These are phyloP conservation scores for Coryphaenoides rupestris DNA, from an alignment of 2,113 vertebrate species.

Conservation along the genomic window DNA sequence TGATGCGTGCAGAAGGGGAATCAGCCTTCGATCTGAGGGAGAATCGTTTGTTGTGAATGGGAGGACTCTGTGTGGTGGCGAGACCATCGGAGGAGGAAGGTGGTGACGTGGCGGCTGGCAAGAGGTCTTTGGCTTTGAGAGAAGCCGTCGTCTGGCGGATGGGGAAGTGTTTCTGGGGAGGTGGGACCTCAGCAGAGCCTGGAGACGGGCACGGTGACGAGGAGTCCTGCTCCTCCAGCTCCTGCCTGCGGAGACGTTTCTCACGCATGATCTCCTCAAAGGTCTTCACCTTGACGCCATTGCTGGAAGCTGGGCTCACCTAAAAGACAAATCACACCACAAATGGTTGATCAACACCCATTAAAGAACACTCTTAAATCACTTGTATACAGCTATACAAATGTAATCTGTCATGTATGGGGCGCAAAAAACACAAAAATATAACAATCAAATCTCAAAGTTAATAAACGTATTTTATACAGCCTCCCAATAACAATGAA, in stretches of 20 bases:
- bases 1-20: not conserved
- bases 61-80: constrained; percentile 8
- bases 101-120: constrained; percentile 2
- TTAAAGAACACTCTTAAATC: not conserved
- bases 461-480: too few relatives aligned
- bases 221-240: constrained; percentile 58
- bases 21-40: constrained; percentile 32
- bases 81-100: constrained; percentile 10
- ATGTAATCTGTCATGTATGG: not conserved
- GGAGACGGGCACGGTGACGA: constrained; percentile 15
- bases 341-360: too few relatives aligned
- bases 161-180: constrained; percentile 4
- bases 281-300: constrained; percentile 78
- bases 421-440: too few relatives aligned
- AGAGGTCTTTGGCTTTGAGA: not conserved
- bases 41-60: constrained; percentile 37
- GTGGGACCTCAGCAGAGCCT: constrained; percentile 5
- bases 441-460: too few relatives aligned
- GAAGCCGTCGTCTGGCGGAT: constrained; percentile 24
- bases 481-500: too few relatives aligned
- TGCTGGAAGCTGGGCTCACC: constrained; percentile 26
- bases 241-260: constrained; percentile 75
- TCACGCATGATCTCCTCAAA: constrained; percentile 84
- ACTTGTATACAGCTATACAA: not conserved
- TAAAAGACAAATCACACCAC: constrained; percentile 13